Base-by-base conservation (phyloP, 2,888 invertebrate species). In the Amblyjoppa fuscipennis region DNA sequence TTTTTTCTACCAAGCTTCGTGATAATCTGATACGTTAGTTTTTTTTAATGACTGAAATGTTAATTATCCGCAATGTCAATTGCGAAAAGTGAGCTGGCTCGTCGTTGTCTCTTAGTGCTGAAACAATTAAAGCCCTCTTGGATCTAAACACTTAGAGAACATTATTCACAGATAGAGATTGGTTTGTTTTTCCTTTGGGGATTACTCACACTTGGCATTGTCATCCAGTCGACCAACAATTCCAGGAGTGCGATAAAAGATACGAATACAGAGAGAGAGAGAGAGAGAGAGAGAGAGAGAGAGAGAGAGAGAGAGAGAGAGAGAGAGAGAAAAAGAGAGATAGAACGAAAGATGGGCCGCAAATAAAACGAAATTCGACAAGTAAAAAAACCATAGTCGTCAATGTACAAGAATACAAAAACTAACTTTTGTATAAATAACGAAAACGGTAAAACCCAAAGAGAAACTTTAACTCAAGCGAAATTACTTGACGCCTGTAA, bases 191-290 rank as follows among this genome's bases (percentile, higher is more conserved):
- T 85, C 70, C 84, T 89, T 90, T 88, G 90, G 91, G 91, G 90
- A 90, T 94, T 94, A 94, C 94, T 94, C 93, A 93, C 94, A 93
- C 93, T 89, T 90, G 88, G 88, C 90, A 93, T 93, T 92, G 92
- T 93, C 91, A 92, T 94, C 94, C 93, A 93, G 93, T 91, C 90
- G 94, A 93, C 93, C 93, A 93, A 94, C 93, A 93, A 93, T 93
- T 93, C 94, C 94, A 92, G 92, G 92, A 92, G 93, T 93, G 93
- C 93, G 92, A 93, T 93, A 92, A 92, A 93, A 91, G 89, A 91
- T 89, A 90, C 90, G 89, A 91, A 90, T 91, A 89, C 86, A 91
- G 88, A 85, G 87, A 90, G 84, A 80, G 83, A 88, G 89, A 45
- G 83, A 79, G 87, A 86, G 83, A 88, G 53, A 70, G 66, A 61